Conservation (phyloP, 2,888 invertebrate genomes). For the Amblyjoppa proteus region DNA sequence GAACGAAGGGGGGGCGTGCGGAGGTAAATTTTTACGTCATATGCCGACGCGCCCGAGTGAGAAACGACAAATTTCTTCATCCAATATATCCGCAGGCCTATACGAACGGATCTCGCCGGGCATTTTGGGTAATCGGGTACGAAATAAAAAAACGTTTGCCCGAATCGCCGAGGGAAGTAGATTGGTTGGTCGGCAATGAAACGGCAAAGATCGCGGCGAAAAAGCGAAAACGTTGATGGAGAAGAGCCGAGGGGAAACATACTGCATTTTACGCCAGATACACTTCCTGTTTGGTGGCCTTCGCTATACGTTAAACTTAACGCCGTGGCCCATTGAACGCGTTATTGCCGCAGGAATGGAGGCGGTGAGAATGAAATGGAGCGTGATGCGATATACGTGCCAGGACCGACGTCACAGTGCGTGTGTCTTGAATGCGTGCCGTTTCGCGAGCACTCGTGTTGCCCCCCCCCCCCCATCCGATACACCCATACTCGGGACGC, state of each 20-base stretch:
- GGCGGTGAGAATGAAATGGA: conserved; percentile 51
- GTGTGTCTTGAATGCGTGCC: conserved; percentile 14
- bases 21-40: conserved; percentile 74
- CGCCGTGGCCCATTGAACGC: conserved; percentile 54
- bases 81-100: background rate
- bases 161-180: background rate
- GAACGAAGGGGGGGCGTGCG: conserved; percentile 4
- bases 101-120: background rate
- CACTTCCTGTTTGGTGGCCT: conserved; percentile 19
- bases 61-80: conserved; percentile 70
- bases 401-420: background rate
- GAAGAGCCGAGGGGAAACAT: conserved; percentile 5
- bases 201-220: background rate
- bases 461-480: background rate
- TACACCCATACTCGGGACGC: background rate
- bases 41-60: conserved; percentile 71
- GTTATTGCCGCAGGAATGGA: conserved; percentile 38
- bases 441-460: conserved; percentile 23
- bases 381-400: conserved; percentile 34
- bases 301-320: conserved; percentile 26
- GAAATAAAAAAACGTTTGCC: background rate
- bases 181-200: conserved; percentile 19
- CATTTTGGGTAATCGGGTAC: background rate
- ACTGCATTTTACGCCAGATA: conserved; percentile 29
- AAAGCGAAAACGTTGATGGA: background rate